Conservation (phyloP, 2,888 invertebrate species). For the Eupeodes latifasciatus region DNA sequence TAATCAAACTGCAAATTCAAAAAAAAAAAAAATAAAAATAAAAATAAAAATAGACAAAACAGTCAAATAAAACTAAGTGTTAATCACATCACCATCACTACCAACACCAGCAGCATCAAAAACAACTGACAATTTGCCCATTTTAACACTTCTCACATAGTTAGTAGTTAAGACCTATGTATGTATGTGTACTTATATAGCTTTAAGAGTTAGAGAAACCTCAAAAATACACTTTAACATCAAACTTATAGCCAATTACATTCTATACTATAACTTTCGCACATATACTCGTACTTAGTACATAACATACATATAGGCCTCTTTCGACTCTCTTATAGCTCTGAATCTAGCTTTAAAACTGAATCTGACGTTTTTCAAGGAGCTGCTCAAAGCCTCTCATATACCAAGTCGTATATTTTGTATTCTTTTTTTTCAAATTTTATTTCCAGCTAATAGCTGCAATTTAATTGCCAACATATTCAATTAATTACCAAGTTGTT, state of each 20-base stretch:
- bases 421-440: slow-evolving; percentile 6
- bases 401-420: background rate
- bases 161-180: background rate
- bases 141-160: slow-evolving; percentile 63
- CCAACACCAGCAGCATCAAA: background rate
- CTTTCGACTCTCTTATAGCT: slow-evolving; percentile 11
- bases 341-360: background rate
- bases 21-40: background rate
- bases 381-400: background rate
- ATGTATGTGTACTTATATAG: background rate
- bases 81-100: slow-evolving; percentile 36
- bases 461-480: slow-evolving; percentile 75
- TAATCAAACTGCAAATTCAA: background rate
- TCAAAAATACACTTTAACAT: background rate
- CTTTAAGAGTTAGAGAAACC: background rate
- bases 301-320: background rate
- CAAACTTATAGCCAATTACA: slow-evolving; percentile 59
- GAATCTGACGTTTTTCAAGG: background rate
- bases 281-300: background rate
- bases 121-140: slow-evolving; percentile 65
- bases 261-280: slow-evolving; percentile 66
- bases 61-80: slow-evolving; percentile 37
- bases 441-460: slow-evolving; percentile 64
- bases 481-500: slow-evolving; percentile 76
- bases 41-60: background rate